phyloP scores from a whole-genome alignment of 2,888 invertebrate species.

The Zaprionus lineosus region DNA sequence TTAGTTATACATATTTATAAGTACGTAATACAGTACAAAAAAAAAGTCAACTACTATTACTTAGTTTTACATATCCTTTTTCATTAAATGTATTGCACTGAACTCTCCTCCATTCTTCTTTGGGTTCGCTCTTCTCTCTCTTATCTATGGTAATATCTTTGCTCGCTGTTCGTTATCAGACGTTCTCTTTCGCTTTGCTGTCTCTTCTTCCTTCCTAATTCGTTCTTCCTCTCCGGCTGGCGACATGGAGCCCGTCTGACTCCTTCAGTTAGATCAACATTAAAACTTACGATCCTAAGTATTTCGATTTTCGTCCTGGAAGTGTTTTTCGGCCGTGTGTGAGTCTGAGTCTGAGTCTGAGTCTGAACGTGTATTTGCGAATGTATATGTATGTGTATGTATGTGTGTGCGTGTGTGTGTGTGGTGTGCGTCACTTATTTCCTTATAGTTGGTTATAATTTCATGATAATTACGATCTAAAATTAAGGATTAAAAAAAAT shows the following conservation, averaged over 20 bases:
- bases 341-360: conserved; percentile 8
- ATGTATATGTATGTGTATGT: neutral
- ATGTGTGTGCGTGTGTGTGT: conserved; percentile 3
- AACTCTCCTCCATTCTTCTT: conserved; percentile 16
- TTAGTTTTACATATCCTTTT: conserved; percentile 55
- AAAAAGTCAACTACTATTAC: conserved; percentile 68
- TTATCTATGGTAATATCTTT: conserved; percentile 18
- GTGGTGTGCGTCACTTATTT: conserved; percentile 21
- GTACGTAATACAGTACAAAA: conserved; percentile 71
- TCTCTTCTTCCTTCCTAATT: conserved; percentile 1
- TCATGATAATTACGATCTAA: conserved; percentile 34
- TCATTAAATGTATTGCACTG: conserved; percentile 67
- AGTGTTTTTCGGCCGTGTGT: conserved; percentile 38
- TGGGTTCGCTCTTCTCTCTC: neutral
- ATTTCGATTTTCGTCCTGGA: conserved; percentile 26
- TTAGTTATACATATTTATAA: conserved; percentile 57
- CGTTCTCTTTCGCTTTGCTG: neutral
- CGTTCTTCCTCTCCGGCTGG: conserved; percentile 17
- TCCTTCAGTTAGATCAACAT: conserved; percentile 48
- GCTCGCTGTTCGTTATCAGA: neutral
- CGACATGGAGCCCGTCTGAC: conserved; percentile 9
- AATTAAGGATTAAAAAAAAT: conserved; percentile 52
- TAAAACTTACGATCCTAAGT: conserved; percentile 63
- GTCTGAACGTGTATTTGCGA: conserved; percentile 10
- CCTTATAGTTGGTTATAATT: conserved; percentile 43